Evolutionary conservation across 2,888 invertebrate species (phyloP), one percentile per base, ranked within the genome.

Genomic region (Sphaerophoria taeniata): DNA sequence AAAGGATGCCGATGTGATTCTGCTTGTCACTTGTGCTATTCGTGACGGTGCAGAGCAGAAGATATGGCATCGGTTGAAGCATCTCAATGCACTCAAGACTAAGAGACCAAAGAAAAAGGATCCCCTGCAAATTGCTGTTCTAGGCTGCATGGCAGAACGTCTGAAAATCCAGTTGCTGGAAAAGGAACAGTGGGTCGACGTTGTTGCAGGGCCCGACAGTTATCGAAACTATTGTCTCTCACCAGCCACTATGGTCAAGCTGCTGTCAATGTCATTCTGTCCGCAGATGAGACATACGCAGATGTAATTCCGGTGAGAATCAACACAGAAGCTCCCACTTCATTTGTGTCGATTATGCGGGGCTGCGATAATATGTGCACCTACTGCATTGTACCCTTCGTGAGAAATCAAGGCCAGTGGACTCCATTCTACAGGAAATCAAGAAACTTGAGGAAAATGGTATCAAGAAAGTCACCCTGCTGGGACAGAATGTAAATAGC

Each of bases 361-460:
- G 99, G 99, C 0, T 99, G 99, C 90, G 98, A 99, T 93, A 99
- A 99, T 91, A 98, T 99, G 98, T 99, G 99, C 89, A 96, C 97
- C 0, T 99, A 98, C 90, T 99, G 99, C 91, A 98, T 99, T 88
- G 99, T 99, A 0, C 99, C 99, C 0, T 99, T 98, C 93, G 95
- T 71, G 99, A 99, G 92, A 93, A 98, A 70, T 98, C 98, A 0
- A 93, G 99, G 0, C 96, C 98, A 0, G 93, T 97, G 0, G 89
- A 93, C 6, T 98, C 98, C 11, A 96, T 99, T 71, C 91, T 97
- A 4, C 94, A 95, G 11, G 99, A 99, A 93, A 95, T 98, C 1
- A 93, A 93, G 53, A 92, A 93, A n/a, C 93, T 99, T 9, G 94
- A 95, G 0, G 94, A 95, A 78, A 94, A 95, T 90, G 98, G 98